Conservation (phyloP, 2,797 vertebrate species). For the Phalloptychus januarius region DNA sequence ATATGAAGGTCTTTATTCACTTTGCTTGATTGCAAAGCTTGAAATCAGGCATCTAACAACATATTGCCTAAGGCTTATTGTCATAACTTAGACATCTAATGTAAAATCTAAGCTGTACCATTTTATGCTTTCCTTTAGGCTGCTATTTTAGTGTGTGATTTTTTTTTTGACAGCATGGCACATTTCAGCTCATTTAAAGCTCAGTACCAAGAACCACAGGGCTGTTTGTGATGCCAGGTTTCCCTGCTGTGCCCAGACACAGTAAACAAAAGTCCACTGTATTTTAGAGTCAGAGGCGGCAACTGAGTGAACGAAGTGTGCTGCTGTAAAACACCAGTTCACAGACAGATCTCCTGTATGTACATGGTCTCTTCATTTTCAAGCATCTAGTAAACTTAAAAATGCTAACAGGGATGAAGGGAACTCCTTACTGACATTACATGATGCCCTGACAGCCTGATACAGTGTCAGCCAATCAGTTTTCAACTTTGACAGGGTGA, state of each 20-base stretch:
- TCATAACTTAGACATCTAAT: neutral
- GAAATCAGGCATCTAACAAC: neutral
- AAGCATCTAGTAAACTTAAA: constrained; percentile 19
- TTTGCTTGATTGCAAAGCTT: neutral
- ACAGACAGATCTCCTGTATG: neutral
- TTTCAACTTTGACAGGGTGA: constrained; percentile 22
- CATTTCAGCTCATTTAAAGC: constrained; percentile 60
- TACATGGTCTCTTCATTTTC: neutral
- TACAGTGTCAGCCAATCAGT: constrained; percentile 32
- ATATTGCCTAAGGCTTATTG: neutral
- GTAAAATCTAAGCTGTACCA: constrained; percentile 17
- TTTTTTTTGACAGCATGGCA: constrained; percentile 61
- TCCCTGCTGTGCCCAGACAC: constrained; percentile 49
- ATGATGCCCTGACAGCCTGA: constrained; percentile 24
- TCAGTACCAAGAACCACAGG: constrained; percentile 43
- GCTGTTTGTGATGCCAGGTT: constrained; percentile 52
- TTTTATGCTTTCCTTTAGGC: constrained; percentile 30
- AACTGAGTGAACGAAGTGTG: constrained; percentile 48
- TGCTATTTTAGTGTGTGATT: constrained; percentile 40
- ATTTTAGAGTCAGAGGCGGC: constrained; percentile 48
- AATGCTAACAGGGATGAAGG: neutral
- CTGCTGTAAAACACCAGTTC: constrained; percentile 18
- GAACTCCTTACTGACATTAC: constrained; percentile 42
- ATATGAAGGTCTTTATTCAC: neutral
- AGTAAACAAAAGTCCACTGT: constrained; percentile 74